Percentiles rank a stretch among this genome's conserved stretches.
Conservation (phyloP, 2,888 invertebrate genomes). For the Dicyrtoma fusca region DNA sequence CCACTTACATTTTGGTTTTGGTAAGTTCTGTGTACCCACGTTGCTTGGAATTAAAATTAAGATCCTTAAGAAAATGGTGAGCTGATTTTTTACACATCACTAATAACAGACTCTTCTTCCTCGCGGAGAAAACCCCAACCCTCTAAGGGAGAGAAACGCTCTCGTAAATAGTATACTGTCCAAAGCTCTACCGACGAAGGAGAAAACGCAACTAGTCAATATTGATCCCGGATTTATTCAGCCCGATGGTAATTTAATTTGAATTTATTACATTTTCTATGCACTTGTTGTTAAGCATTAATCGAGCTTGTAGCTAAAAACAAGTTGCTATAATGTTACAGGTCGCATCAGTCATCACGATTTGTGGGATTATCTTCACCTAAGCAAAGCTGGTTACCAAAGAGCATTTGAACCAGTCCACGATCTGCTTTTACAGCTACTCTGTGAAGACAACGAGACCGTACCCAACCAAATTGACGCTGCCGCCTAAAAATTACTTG, state of each 20-base stretch:
- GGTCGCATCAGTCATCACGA: conserved; percentile 82
- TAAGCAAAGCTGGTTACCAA: conserved; percentile 82
- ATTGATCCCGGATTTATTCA: conserved; percentile 80
- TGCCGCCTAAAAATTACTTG: too few species aligned
- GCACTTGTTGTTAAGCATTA: too few species aligned
- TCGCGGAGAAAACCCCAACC: conserved; percentile 82
- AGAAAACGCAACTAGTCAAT: conserved; percentile 74
- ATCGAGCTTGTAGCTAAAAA: background rate
- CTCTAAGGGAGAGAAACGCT: conserved; percentile 74
- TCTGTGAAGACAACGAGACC: conserved; percentile 67
- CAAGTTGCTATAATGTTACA: conserved; percentile 26
- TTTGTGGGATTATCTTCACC: conserved; percentile 88
- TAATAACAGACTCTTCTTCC: conserved; percentile 80
- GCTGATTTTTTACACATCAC: background rate
- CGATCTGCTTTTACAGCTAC: conserved; percentile 75
- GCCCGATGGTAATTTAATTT: conserved; percentile 64
- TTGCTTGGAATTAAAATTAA: too few species aligned
- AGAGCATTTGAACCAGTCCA: conserved; percentile 85
- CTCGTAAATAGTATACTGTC: conserved; percentile 75
- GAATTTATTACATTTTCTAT: background rate
- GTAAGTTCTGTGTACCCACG: conserved; percentile 67
- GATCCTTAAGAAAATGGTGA: too few species aligned
- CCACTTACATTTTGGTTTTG: conserved; percentile 80
- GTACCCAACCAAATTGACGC: conserved; percentile 2
- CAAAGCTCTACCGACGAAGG: conserved; percentile 64